A percentile compares a stretch with the other conserved stretches of the same genome.
Evolutionary conservation across 2,888 invertebrate genomes (phyloP).

Genomic region (Eupithecia dodoneata): DNA sequence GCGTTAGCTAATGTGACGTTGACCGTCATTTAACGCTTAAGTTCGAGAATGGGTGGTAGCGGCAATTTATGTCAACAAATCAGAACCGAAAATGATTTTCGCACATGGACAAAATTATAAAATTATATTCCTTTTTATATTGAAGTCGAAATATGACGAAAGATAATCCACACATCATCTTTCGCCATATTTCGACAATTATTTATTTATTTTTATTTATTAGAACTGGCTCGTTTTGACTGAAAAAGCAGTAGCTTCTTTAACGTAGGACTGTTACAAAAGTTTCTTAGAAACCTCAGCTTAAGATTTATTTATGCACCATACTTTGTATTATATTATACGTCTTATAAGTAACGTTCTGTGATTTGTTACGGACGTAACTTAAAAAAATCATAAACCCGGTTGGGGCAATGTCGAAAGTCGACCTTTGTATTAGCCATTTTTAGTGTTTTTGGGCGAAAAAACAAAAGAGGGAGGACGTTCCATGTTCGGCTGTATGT

Average conservation of each 20-base stretch:
- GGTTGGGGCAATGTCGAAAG: slow-evolving; percentile 30
- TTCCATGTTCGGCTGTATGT: no score
- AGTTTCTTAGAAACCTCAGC: background rate
- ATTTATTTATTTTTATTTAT: no score
- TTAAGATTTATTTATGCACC: background rate
- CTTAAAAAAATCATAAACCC: slow-evolving; percentile 45
- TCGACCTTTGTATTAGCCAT: slow-evolving; percentile 16
- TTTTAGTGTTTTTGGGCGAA: background rate
- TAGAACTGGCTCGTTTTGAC: background rate
- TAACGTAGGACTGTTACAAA: background rate
- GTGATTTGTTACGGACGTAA: slow-evolving; percentile 63
- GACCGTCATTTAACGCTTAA: background rate
- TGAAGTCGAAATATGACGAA: no score
- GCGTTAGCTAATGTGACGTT: background rate
- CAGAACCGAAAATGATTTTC: no score
- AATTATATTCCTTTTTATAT: no score
- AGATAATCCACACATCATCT: no score
- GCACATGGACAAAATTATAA: no score
- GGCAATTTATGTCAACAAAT: background rate
- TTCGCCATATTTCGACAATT: no score
- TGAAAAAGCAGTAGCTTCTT: background rate
- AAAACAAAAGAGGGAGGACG: no score
- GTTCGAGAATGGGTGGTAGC: background rate
- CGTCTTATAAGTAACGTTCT: slow-evolving; percentile 50
- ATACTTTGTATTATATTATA: slow-evolving; percentile 53